Base-by-base conservation (phyloP, 2,113 vertebrate genomes). In the Cyanocitta stelleri region DNA sequence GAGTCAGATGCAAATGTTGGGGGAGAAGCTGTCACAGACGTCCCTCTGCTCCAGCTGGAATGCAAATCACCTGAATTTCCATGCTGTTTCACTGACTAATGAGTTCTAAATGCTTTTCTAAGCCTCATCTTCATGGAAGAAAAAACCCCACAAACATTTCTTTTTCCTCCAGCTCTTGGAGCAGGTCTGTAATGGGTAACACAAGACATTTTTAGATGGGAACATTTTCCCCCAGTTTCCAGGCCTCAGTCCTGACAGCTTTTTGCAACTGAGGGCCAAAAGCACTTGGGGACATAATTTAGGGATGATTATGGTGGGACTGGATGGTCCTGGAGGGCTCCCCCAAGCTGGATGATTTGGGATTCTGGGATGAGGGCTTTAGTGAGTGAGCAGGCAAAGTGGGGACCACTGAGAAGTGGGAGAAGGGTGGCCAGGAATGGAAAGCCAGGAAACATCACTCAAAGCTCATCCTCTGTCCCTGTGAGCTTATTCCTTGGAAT, bases 21-120 rank as follows among this genome's bases (percentile, higher is more conserved):
- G 80, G 85, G 83, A 92, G 80, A 64, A 82, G 64, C 49, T 83
- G 15, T 52, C 64, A 64, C 76, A 89, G 81, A 59, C 59, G 48
- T 81, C 85, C 59, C 46, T 72, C 35, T 71, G 51, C 85, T 91
- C n/a, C 13, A 93, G 71, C 81, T 83, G 73, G 67, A 87, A 91
- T 84, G 78, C 81, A 91, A 96, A 96, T 81, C 85, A 43, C 73
- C 77, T 69, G 49, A 43, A 79, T 82, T 89, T 90, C 72, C 68
- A 75, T 35, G 24, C 56, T 30, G 46, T 79, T 85, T 93, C 75
- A 43, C n/a, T 81, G 56, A 83, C 75, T 91, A 75, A 91, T 41
- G 43, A 30, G 29, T 72, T 49, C 88, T 66, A 35, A 83, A 52
- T 46, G n/a, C 51, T 81, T 93, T 88, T 63, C 68, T 63, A 90